Conservation (phyloP, 2,888 invertebrate genomes). For the Coleophora flavipennella region DNA sequence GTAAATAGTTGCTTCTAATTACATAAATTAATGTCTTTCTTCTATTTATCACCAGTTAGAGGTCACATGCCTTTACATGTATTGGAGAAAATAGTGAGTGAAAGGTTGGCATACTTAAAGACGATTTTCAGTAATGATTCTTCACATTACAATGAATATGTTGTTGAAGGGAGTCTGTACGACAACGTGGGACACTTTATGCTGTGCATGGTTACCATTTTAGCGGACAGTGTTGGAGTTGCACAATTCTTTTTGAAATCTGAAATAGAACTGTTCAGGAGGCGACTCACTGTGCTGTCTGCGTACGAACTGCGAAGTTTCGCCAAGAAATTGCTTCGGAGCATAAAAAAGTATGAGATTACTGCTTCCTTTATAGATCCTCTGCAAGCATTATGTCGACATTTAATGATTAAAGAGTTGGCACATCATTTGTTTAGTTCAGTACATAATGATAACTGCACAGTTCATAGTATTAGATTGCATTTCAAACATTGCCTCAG, state of each 20-base stretch:
- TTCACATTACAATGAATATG: slow-evolving; percentile 61
- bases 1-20: no score
- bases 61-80: slow-evolving; percentile 66
- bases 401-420: slow-evolving; percentile 43
- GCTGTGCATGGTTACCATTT: slow-evolving; percentile 52
- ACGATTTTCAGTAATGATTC: slow-evolving; percentile 34
- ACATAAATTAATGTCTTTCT: no score
- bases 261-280: slow-evolving; percentile 44
- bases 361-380: slow-evolving; percentile 27
- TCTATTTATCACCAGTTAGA: slow-evolving; percentile 71
- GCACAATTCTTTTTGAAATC: slow-evolving; percentile 38
- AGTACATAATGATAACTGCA: slow-evolving; percentile 32
- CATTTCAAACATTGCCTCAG: slow-evolving; percentile 70
- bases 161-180: slow-evolving; percentile 71
- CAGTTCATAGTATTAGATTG: slow-evolving; percentile 43
- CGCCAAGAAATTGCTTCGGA: slow-evolving; percentile 42
- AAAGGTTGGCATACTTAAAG: slow-evolving; percentile 65
- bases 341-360: slow-evolving; percentile 31
- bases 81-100: slow-evolving; percentile 64
- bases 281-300: slow-evolving; percentile 31
- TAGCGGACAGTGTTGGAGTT: slow-evolving; percentile 38
- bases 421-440: slow-evolving; percentile 40
- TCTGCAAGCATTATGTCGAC: slow-evolving; percentile 37
- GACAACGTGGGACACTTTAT: slow-evolving; percentile 75
- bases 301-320: slow-evolving; percentile 49